phyloP scores from a whole-genome alignment of 2,113 vertebrate genomes.

The Columba livia region DNA sequence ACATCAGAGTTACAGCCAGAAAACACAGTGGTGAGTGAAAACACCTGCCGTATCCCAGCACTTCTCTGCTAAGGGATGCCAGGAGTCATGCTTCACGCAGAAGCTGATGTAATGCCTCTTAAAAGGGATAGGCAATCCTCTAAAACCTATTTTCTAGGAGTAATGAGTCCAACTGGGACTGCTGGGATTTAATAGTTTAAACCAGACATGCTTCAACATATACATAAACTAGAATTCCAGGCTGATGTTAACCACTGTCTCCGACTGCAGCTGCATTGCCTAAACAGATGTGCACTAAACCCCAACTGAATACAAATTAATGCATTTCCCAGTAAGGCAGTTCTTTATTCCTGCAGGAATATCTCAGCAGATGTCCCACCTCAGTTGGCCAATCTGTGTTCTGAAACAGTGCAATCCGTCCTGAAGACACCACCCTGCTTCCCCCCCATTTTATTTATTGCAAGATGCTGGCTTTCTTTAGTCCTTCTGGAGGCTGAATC shows the following conservation, averaged over 20 bases:
- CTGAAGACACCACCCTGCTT: not conserved
- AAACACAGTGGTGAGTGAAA: not conserved
- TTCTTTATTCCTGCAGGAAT: not conserved
- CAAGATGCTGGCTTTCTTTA: not conserved
- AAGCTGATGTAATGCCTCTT: not conserved
- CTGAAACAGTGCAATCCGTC: not conserved
- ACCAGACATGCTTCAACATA: not conserved
- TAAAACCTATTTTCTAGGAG: not conserved
- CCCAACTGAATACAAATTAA: not conserved
- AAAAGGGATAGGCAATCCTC: not conserved
- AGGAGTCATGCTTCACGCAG: not conserved
- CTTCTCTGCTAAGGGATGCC: not conserved
- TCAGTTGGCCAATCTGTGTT: not conserved
- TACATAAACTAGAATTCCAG: not conserved
- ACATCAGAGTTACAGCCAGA: not conserved
- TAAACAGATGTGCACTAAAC: conserved; percentile 10
- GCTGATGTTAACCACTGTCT: not conserved
- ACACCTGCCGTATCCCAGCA: not conserved
- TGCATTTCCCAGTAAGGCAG: conserved; percentile 16
- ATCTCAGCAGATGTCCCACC: not conserved
- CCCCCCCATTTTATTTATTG: not conserved
- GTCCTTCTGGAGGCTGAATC: not conserved
- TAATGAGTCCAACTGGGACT: not conserved
- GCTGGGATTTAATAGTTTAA: not conserved
- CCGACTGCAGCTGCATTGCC: conserved; percentile 19